A percentile compares a stretch with the other conserved stretches of the same genome.
phyloP scores from a whole-genome alignment of 2,113 vertebrate species.

The Muscicapa adusta region DNA sequence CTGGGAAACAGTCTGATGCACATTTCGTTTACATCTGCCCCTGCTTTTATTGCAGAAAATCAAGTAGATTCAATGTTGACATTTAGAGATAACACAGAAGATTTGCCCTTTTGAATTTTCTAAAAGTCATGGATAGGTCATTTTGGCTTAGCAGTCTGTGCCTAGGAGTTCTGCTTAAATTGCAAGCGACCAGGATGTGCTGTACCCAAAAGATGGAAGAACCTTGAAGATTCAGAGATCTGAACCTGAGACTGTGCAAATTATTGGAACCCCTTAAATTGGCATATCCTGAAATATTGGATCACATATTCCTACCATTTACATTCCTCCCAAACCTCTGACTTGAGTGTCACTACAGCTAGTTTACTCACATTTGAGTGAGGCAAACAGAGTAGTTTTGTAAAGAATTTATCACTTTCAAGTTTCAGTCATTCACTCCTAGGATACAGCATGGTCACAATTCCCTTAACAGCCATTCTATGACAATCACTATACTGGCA shows the following conservation, averaged over 20 bases:
- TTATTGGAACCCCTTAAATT: background rate
- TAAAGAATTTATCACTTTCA: background rate
- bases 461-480: background rate
- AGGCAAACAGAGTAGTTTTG: background rate
- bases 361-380: background rate
- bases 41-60: slow-evolving; percentile 16
- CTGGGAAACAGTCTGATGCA: background rate
- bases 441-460: background rate
- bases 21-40: background rate
- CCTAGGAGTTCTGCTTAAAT: background rate
- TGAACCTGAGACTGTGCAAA: background rate
- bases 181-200: background rate
- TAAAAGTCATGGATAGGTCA: slow-evolving; percentile 27
- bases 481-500: background rate
- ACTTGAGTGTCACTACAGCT: background rate
- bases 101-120: slow-evolving; percentile 9
- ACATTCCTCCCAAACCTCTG: background rate
- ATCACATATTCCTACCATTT: background rate
- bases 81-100: slow-evolving; percentile 18
- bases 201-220: background rate
- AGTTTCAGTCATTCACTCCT: background rate
- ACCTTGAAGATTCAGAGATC: background rate
- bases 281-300: background rate
- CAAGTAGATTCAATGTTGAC: slow-evolving; percentile 30
- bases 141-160: background rate